Base-by-base conservation (phyloP, 2,113 vertebrate genomes). In the Seriola aureovittata region DNA sequence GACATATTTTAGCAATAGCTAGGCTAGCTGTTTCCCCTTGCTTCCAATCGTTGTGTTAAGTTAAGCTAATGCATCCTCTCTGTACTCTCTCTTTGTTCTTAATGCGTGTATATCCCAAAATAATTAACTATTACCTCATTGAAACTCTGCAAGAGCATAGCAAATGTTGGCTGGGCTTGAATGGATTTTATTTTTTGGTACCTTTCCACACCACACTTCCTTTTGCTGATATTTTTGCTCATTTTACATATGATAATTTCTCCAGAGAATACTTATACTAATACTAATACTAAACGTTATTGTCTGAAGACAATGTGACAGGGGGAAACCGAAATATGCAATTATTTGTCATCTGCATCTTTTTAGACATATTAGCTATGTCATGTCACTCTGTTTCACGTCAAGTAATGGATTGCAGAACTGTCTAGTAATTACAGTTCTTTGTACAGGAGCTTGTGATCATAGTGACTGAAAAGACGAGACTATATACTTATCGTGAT, bases 401-500 rank as follows among this genome's bases (percentile, higher is more conserved):
- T 52, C 46, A 57, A 29, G 25, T 29, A 44, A 58, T 50, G 32
- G 19, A 9, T 16, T 72, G 19, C 16, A 58, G 40, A 68, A 32
- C n/a, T 38, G 46, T 62, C 6, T 46, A 46, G 36, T 42, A 71
- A 70, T 88, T 52, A 7, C 6, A 16, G 52, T 50, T 40, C 52
- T 81, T 69, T 74, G 42, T 8, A 40, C 36, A 32, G 42, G 23
- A 42, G 71, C 4, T 44, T 57, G 66, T 91, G 66, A 81, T 80
- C 77, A 62, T 32, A 76, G 58, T 32, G 50, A 82, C 66, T 60
- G 70, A 75, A 57, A 36, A 69, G 75, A 67, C n/a, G 64, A 55
- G 44, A 66, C 40, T 60, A 52, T 54, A 75, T 78, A 58, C 57
- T 88, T 54, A 79, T 64, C 59, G 81, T 85, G 81, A 73, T 85